Percentiles rank a stretch among this genome's conserved stretches.
These are phyloP conservation scores for Bombus waltoni DNA, from an alignment of 1,140 invertebrate species.

Conservation along the genomic window DNA sequence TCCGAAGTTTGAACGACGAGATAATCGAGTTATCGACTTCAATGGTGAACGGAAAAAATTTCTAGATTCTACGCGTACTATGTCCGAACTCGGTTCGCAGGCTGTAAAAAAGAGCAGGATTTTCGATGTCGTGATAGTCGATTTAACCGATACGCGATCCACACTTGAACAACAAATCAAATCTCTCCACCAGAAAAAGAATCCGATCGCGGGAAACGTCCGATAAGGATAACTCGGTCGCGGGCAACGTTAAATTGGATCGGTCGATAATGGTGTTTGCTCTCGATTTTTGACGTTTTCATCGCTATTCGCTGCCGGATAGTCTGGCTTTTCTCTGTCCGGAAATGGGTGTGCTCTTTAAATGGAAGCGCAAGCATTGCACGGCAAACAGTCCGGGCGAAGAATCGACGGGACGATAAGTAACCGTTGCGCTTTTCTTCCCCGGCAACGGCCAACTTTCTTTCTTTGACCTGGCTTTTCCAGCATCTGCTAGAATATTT, in stretches of 20 bases:
- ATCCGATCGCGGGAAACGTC: constrained; percentile 15
- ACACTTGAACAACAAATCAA: constrained; percentile 15
- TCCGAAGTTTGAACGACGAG: not conserved
- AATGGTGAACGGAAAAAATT: not conserved
- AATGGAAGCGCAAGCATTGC: constrained; percentile 35
- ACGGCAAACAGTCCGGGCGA: constrained; percentile 34
- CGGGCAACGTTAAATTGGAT: constrained; percentile 34
- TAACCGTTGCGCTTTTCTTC: constrained; percentile 51
- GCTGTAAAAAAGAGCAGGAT: not conserved
- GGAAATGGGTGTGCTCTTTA: constrained; percentile 37
- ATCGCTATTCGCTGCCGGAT: not conserved
- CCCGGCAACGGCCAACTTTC: not conserved
- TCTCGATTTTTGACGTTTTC: constrained; percentile 39
- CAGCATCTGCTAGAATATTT: constrained; percentile 41
- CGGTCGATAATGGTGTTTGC: constrained; percentile 39
- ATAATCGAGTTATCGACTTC: constrained; percentile 14
- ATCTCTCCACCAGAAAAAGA: not conserved
- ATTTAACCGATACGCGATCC: not conserved
- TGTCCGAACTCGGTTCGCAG: not conserved
- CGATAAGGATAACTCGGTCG: constrained; percentile 31
- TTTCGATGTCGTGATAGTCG: not conserved
- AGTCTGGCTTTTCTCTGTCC: constrained; percentile 10
- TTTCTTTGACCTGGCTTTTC: not conserved
- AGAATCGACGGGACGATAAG: constrained; percentile 34
- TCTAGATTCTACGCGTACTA: not conserved